These are phyloP conservation scores for Streptopelia turtur DNA, from an alignment of 2,797 vertebrate species.

Conservation along the genomic window DNA sequence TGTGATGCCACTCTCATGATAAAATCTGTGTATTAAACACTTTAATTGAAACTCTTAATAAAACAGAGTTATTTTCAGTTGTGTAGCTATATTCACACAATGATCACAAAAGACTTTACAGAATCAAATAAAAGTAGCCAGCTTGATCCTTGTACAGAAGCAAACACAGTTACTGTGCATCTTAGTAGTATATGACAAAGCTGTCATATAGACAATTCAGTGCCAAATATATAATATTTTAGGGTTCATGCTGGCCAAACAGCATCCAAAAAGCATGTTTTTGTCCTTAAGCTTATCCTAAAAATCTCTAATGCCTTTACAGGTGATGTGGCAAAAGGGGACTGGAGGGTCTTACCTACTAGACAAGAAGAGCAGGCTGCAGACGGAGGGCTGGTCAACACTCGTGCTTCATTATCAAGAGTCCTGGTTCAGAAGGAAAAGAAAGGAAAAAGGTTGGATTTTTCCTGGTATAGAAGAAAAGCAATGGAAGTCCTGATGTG, in stretches of 20 bases:
- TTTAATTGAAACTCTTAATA: constrained; percentile 31
- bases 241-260: neutral
- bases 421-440: neutral
- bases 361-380: neutral
- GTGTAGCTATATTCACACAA: neutral
- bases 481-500: neutral
- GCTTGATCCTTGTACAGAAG: neutral
- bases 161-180: neutral
- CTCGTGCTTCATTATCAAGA: neutral
- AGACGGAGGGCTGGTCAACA: neutral
- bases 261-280: neutral
- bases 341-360: rapidly evolving
- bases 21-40: constrained; percentile 35
- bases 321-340: rapidly evolving
- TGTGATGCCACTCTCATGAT: neutral
- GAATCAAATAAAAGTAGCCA: neutral
- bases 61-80: constrained; percentile 1
- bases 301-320: neutral
- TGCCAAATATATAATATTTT: neutral
- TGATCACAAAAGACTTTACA: constrained; percentile 4
- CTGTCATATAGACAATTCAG: neutral
- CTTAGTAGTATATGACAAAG: neutral
- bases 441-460: neutral
- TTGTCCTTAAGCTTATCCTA: neutral
- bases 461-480: neutral